These are phyloP conservation scores for Crossoptilon crossoptilon DNA, from an alignment of 2,797 vertebrate species.

Conservation along the genomic window DNA sequence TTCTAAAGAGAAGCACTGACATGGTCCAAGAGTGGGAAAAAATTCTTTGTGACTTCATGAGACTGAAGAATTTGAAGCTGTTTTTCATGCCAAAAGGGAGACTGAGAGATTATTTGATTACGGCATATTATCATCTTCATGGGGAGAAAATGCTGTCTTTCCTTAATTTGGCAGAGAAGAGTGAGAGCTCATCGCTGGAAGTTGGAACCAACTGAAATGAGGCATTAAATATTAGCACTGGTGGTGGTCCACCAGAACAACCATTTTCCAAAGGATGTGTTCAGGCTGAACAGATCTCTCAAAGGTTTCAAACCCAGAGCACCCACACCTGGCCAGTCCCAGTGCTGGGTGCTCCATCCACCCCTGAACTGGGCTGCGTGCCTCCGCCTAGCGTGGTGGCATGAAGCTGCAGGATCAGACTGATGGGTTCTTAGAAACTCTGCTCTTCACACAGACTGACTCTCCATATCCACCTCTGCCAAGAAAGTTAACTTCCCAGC, in stretches of 20 bases:
- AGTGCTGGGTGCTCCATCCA: background rate
- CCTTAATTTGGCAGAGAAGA: background rate
- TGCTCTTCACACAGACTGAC: rapidly evolving
- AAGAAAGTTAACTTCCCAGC: background rate
- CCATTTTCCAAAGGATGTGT: background rate
- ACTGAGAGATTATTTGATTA: background rate
- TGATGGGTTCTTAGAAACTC: background rate
- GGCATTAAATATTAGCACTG: background rate
- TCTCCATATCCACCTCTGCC: background rate
- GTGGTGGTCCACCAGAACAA: background rate
- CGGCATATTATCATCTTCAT: background rate
- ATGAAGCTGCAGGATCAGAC: background rate
- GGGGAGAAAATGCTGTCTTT: background rate
- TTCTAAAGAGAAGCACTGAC: background rate
- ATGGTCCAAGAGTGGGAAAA: background rate
- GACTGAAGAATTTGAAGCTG: background rate
- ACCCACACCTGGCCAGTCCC: background rate
- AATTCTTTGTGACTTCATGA: background rate
- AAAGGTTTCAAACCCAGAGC: background rate
- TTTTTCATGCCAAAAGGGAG: conserved; percentile 1
- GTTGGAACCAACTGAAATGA: conserved; percentile 20
- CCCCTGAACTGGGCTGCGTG: background rate
- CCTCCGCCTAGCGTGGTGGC: background rate
- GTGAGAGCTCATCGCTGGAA: background rate
- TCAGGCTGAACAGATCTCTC: background rate